Conservation (phyloP, 2,797 vertebrate genomes). For the Nothura maculosa region DNA sequence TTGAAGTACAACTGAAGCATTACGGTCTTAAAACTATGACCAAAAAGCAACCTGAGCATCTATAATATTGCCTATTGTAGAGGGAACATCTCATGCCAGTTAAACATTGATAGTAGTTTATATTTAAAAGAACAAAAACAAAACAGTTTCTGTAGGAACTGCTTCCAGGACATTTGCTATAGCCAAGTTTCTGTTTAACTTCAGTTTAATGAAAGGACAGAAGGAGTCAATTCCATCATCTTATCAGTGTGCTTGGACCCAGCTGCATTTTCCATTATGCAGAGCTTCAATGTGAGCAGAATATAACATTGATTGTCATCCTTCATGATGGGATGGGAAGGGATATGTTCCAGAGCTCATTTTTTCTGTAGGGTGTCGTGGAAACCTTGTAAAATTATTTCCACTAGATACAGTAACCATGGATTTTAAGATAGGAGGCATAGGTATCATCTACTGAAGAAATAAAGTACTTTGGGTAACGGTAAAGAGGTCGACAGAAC, state of each 20-base stretch:
- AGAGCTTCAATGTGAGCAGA: neutral
- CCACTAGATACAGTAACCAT: neutral
- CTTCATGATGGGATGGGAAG: neutral
- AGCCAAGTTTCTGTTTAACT: neutral
- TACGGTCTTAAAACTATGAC: neutral
- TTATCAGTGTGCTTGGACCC: neutral
- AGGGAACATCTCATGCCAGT: neutral
- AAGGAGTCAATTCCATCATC: neutral
- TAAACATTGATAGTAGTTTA: neutral
- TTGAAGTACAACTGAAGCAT: neutral
- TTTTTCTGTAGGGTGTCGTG: neutral
- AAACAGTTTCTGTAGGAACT: neutral
- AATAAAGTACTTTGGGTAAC: neutral
- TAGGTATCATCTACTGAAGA: neutral
- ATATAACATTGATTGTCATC: neutral
- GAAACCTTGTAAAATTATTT: neutral
- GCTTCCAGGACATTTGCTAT: neutral
- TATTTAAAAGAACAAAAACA: neutral
- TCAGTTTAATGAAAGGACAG: neutral
- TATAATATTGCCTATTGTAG: neutral
- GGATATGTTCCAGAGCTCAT: neutral
- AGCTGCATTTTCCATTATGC: neutral
- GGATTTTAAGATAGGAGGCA: neutral
- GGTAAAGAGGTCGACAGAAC: neutral
- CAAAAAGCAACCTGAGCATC: neutral